A percentile compares a stretch with the other conserved stretches of the same genome.
phyloP scores from a whole-genome alignment of 2,797 vertebrate species.

The Momotus momota region DNA sequence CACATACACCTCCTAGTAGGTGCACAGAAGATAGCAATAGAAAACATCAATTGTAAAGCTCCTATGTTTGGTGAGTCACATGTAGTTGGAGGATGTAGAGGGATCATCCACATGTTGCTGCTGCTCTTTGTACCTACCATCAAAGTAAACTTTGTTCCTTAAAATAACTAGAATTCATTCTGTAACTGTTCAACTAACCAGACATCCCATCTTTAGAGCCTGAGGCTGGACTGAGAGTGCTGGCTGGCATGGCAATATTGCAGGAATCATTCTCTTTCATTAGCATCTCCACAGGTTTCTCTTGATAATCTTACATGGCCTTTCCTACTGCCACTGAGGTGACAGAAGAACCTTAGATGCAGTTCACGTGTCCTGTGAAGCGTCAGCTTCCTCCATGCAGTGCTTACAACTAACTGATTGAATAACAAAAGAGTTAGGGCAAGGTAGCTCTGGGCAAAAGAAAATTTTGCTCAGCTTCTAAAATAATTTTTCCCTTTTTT shows the following conservation, averaged over 20 bases:
- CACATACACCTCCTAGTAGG: not conserved
- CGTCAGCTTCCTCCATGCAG: not conserved
- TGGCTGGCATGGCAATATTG: not conserved
- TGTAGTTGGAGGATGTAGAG: not conserved
- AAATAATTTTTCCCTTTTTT: not conserved
- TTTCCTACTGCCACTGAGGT: not conserved
- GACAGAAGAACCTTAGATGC: not conserved
- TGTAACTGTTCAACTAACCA: not conserved
- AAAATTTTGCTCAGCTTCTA: not conserved
- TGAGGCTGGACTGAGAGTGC: not conserved
- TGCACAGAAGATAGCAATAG: not conserved
- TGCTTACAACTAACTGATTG: not conserved
- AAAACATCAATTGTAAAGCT: not conserved
- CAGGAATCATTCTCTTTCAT: not conserved
- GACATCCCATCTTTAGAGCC: not conserved
- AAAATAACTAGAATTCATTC: not conserved
- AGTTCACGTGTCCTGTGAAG: not conserved
- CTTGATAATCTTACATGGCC: not conserved
- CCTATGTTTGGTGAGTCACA: not conserved
- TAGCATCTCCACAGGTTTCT: not conserved
- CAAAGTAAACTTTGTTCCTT: not conserved
- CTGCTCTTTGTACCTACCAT: not conserved
- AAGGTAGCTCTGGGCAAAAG: not conserved
- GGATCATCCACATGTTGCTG: not conserved
- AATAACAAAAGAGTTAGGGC: not conserved